Base-by-base conservation (phyloP, 2,888 invertebrate genomes). In the Sericinus montela region DNA sequence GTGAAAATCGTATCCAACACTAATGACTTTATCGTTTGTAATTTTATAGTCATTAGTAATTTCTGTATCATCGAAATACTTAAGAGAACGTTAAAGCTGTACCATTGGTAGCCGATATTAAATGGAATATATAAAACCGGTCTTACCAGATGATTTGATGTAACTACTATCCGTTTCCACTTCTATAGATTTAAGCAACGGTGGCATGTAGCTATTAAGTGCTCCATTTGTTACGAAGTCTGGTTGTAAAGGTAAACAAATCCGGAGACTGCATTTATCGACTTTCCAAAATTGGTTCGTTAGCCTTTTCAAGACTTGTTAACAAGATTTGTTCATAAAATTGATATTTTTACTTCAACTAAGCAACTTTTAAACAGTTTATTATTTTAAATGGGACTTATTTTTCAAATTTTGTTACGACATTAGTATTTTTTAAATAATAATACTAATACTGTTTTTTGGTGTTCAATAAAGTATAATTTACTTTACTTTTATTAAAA, bases 231-330 rank as follows among this genome's bases (percentile, higher is more conserved):
- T 38, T 48, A 11, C 13, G 9, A 7, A 38, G 10, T 23, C 38
- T 30, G 42, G 32, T 43, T 15, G 25, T 43, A 42, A 42, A 42
- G 32, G 37, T 38, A 38, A 41, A 41, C 30, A 36, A 48, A 48
- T 36, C 47, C 15, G 23, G 19, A 6, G 10, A 32, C 41, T 41
- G 41, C 28, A 23, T 25, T 38, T 25, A 14, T 45, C 38, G 23
- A 38, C 23, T 29, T 38, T 34, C 38, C n/a, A 32, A 19, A 32
- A 38, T 39, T 38, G 38, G 38, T 23, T 1, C 19, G 19, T 3
- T 19, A 8, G 4, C 4, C 23, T 14, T 32, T 13, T 23, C 25
- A 23, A 34, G 42, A 23, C n/a, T n/a, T n/a, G n/a, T n/a, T n/a
- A n/a, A n/a, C n/a, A 13, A 11, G 30, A 3, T n/a, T 29, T 9